Base-by-base conservation (phyloP, 2,888 invertebrate species). In the Junonia oenone region DNA sequence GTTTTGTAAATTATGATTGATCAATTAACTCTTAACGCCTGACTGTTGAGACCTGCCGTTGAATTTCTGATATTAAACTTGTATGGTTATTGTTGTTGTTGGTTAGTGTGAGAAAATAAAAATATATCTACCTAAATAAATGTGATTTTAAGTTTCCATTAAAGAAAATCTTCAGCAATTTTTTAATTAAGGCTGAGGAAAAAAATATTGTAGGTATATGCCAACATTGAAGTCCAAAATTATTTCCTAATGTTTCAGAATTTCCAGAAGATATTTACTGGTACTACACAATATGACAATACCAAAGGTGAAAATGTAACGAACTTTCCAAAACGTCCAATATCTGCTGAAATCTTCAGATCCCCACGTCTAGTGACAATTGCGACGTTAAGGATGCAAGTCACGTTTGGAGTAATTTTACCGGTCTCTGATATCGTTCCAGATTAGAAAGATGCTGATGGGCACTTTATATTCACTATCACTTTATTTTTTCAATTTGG, bases 321-420 rank as follows among this genome's bases (percentile, higher is more conserved):
- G n/a, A n/a, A 43, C 43, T 26, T 26, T 2, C 17, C 8, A 43
- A 22, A n/a, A 13, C 13, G 22, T 22, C 22, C 13, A 13, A 26
- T 43, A 43, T 22, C 26, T 43, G 43, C 43, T 43, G 43, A 43
- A 43, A 43, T 43, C 43, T 43, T 13, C 13, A 22, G 6, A 26
- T 26, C 22, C 43, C 43, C 26, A 43, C 43, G 43, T 43, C 22
- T 26, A 13, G 60, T 64, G 65, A 65, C 62, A 63, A 64, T 63
- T 64, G 59, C 61, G 60, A 58, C 45, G 35, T 67, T 68, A 63
- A 67, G 72, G 67, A 86, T 81, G 81, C 83, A 65, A 72, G 74
- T 78, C 86, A 86, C 85, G 87, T 85, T n/a, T n/a, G n/a, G 73
- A 73, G 82, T 83, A 81, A 78, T 79, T 80, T 79, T 81, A 82